A percentile compares a stretch with the other conserved stretches of the same genome.
Evolutionary conservation across 1,140 invertebrate genomes (phyloP).

Genomic region (Philotrypesis tridentata): DNA sequence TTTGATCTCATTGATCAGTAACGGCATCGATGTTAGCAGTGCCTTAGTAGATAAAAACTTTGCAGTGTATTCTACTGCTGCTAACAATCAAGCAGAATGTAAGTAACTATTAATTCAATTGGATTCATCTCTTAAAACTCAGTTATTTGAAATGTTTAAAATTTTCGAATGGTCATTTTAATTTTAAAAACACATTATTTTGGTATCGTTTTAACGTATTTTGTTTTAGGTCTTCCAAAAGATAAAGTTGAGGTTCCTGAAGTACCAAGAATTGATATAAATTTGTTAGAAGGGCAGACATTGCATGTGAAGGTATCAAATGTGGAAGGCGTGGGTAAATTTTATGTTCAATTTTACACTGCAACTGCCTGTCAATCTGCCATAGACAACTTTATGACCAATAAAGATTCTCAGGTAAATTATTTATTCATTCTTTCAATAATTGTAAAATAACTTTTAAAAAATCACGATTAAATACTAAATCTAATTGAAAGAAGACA

Average conservation of each 20-base stretch:
- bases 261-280: slow-evolving; percentile 60
- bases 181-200: no score
- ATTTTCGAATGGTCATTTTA: no score
- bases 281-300: slow-evolving; percentile 66
- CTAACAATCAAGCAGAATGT: slow-evolving; percentile 48
- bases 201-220: background rate
- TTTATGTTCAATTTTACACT: slow-evolving; percentile 68
- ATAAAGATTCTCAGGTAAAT: slow-evolving; percentile 62
- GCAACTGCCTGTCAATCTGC: slow-evolving; percentile 57
- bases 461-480: background rate
- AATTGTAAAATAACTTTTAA: background rate
- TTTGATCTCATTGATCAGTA: slow-evolving; percentile 73
- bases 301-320: slow-evolving; percentile 65
- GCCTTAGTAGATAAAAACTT: slow-evolving; percentile 69
- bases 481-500: no score
- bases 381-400: slow-evolving; percentile 61
- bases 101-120: no score
- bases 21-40: slow-evolving; percentile 67
- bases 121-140: no score
- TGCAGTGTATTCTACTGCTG: slow-evolving; percentile 56
- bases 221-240: background rate
- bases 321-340: slow-evolving; percentile 63
- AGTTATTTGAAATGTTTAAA: no score
- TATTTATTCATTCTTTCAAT: slow-evolving; percentile 23
- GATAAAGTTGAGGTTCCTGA: background rate